Base-by-base conservation (phyloP, 2,888 invertebrate species). In the Agrochola litura region DNA sequence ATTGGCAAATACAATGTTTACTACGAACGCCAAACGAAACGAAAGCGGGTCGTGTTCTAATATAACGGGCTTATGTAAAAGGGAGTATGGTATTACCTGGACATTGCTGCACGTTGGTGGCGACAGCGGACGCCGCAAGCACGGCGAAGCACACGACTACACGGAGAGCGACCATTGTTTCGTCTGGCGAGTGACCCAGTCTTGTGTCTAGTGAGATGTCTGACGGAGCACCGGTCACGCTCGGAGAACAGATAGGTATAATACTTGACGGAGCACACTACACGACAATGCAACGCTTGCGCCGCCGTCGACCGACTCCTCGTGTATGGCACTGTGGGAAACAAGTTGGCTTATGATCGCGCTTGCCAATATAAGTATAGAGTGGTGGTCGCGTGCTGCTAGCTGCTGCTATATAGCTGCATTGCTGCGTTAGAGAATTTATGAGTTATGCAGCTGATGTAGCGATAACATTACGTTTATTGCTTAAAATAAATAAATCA, bases 41-140 rank as follows among this genome's bases (percentile, higher is more conserved):
- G 93, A 94, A 94, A 95, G 92, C 92, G 81, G 94, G 94, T 94
- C 94, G 90, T 84, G 77, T 80, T 84, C 81, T 54, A 54, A 54
- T 37, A n/a, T 90, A 88, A 90, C 86, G 79, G 85, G 74, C 85
- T 94, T 92, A 92, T 89, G 89, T 92, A 92, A 92, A 91, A 71
- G 71, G 43, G 54, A 78, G 37, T 92, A 37, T 37, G 37, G 37
- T 37, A 93, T 93, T 89, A 96, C 96, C 95, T 84, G 89, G 69
- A 88, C 96, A 96, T 92, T 95, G 95, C 49, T 90, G 76, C 81
- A 96, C 95, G 58, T 93, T 85, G 10, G 94, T 94, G 83, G 95
- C 94, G 67, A 63, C 68, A 54, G 90, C 89, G 56, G 91, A 91
- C 72, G 90, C 67, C 63, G 93, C 93, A 80, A 94, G 58, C 52